Percentiles rank a stretch among this genome's conserved stretches.
phyloP scores from a whole-genome alignment of 2,113 vertebrate species.

The Ursus arctos region DNA sequence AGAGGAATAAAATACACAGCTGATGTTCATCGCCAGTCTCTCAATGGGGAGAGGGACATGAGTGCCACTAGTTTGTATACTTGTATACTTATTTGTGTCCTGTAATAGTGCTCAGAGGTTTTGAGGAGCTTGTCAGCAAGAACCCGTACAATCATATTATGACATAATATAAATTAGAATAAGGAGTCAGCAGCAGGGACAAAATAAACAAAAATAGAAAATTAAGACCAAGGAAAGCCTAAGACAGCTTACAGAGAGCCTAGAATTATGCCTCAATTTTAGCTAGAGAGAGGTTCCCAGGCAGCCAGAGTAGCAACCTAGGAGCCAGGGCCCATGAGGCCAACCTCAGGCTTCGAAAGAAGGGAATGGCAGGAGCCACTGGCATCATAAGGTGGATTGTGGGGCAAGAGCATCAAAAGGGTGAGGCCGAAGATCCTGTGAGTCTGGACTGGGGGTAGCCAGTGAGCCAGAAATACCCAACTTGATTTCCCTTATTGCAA shows the following conservation, averaged over 20 bases:
- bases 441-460: not conserved
- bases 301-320: not conserved
- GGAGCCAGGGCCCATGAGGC: not conserved
- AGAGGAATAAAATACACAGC: not conserved
- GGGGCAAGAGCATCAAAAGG: not conserved
- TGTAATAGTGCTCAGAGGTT: not conserved
- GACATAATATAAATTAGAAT: not conserved
- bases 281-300: constrained; percentile 42
- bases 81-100: not conserved
- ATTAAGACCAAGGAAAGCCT: not conserved
- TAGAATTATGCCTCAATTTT: not conserved
- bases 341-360: not conserved
- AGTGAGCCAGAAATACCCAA: not conserved
- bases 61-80: not conserved
- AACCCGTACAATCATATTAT: not conserved
- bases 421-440: rapidly evolving
- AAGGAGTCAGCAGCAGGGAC: not conserved
- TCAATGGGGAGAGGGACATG: not conserved
- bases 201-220: constrained; percentile 52
- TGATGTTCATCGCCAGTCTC: not conserved
- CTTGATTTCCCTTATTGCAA: not conserved
- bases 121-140: constrained; percentile 6
- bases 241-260: not conserved
- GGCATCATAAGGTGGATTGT: not conserved
- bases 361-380: not conserved